These are phyloP conservation scores for Triops longicaudatus DNA, from an alignment of 1,140 invertebrate species.

Conservation along the genomic window DNA sequence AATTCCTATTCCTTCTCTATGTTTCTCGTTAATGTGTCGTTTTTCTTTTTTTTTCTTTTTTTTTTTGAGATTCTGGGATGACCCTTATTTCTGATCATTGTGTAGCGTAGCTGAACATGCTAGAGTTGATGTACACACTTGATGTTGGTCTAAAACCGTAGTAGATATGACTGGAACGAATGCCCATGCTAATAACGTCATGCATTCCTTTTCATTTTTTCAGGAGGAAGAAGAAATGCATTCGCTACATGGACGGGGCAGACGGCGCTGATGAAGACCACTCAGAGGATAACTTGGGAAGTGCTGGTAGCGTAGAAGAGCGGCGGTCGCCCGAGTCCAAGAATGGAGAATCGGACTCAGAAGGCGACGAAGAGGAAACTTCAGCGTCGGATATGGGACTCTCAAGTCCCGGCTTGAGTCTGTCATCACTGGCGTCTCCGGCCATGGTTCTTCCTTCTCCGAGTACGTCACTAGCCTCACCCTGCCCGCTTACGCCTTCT, in stretches of 20 bases:
- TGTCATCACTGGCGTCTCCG: constrained; percentile 64
- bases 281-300: constrained; percentile 66
- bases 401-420: constrained; percentile 48
- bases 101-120: too few relatives aligned
- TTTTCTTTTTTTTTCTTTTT: constrained; percentile 37
- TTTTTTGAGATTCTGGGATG: too few relatives aligned
- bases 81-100: too few relatives aligned
- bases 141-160: too few relatives aligned
- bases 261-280: constrained; percentile 52
- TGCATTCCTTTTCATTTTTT: constrained; percentile 38
- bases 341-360: constrained; percentile 38
- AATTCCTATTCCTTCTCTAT: not conserved
- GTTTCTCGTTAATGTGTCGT: not conserved
- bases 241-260: constrained; percentile 76
- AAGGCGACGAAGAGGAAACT: constrained; percentile 28
- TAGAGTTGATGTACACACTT: too few relatives aligned
- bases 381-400: constrained; percentile 33
- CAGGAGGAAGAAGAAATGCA: constrained; percentile 98
- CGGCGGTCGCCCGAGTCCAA: constrained; percentile 49
- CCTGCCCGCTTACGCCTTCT: constrained; percentile 34
- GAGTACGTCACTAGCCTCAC: constrained; percentile 41
- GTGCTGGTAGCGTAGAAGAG: constrained; percentile 60
- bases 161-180: too few relatives aligned
- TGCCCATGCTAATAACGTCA: not conserved
- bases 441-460: constrained; percentile 50